A percentile compares a stretch with the other conserved stretches of the same genome.
phyloP scores from a whole-genome alignment of 2,797 vertebrate species.

The Esox masquinongy region DNA sequence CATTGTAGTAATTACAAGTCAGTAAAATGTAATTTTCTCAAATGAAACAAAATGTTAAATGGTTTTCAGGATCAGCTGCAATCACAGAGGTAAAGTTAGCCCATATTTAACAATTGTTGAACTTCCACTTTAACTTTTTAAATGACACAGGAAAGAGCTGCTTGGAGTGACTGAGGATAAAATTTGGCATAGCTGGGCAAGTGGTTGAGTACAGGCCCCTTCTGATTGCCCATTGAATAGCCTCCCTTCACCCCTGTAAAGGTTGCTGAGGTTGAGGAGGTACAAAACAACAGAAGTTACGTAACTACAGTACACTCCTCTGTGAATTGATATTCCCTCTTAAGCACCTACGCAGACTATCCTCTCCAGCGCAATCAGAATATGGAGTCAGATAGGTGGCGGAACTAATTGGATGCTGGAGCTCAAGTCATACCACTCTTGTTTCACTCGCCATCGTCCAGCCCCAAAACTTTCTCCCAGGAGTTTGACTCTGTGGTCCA shows the following conservation, averaged over 20 bases:
- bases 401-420: constrained; percentile 24
- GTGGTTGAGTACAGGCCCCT: background rate
- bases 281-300: background rate
- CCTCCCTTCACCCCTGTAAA: background rate
- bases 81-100: no score
- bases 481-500: background rate
- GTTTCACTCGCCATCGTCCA: constrained; percentile 4
- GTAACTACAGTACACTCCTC: background rate
- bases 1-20: no score
- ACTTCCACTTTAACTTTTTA: background rate
- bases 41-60: no score
- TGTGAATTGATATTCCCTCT: constrained; percentile 1
- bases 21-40: no score
- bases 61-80: no score
- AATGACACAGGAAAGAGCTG: background rate
- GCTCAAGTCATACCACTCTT: constrained; percentile 5
- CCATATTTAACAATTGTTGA: no score
- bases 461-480: constrained; percentile 1
- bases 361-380: constrained; percentile 9
- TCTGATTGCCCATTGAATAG: background rate
- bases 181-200: background rate
- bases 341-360: constrained; percentile 10
- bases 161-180: constrained; percentile 4
- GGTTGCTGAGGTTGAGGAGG: background rate
- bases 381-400: constrained; percentile 9